Evolutionary conservation across 2,113 vertebrate species (phyloP).

Genomic region (Dasyornis broadbenti): DNA sequence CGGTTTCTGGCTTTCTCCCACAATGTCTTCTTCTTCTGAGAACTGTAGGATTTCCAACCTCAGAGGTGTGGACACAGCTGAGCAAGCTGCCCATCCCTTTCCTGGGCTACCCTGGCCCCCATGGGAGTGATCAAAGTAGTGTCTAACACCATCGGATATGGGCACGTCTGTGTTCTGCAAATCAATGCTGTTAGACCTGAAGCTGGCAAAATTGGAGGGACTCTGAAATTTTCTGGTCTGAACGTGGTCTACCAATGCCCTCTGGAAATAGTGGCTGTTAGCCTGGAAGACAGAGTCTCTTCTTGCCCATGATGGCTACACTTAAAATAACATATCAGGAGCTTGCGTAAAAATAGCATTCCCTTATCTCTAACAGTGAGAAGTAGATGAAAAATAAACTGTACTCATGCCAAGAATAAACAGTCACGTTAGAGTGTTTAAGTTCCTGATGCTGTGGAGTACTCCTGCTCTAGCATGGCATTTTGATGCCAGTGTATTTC

Average conservation of each 20-base stretch:
- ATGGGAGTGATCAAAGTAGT: background rate
- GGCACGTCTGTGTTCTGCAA: background rate
- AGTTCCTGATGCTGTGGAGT: background rate
- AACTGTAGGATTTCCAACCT: background rate
- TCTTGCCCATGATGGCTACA: fast-evolving
- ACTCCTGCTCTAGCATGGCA: background rate
- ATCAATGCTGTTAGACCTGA: background rate
- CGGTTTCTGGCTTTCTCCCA: background rate
- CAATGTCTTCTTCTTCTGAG: background rate
- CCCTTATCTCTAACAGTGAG: constrained; percentile 29
- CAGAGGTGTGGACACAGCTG: background rate
- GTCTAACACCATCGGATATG: background rate
- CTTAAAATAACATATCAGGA: constrained; percentile 15
- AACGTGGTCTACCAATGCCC: background rate
- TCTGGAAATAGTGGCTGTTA: background rate
- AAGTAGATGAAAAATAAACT: constrained; percentile 33
- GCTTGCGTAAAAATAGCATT: constrained; percentile 29
- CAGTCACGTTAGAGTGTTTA: background rate
- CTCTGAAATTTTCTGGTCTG: background rate
- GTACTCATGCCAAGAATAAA: background rate
- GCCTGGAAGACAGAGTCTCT: background rate
- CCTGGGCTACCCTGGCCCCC: fast-evolving
- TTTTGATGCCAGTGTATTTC: background rate
- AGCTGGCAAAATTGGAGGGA: background rate
- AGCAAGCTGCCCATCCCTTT: background rate